Percentiles rank a stretch among this genome's conserved stretches.
Evolutionary conservation across 2,888 invertebrate genomes (phyloP).

Genomic region (Heterodera filipjevi): DNA sequence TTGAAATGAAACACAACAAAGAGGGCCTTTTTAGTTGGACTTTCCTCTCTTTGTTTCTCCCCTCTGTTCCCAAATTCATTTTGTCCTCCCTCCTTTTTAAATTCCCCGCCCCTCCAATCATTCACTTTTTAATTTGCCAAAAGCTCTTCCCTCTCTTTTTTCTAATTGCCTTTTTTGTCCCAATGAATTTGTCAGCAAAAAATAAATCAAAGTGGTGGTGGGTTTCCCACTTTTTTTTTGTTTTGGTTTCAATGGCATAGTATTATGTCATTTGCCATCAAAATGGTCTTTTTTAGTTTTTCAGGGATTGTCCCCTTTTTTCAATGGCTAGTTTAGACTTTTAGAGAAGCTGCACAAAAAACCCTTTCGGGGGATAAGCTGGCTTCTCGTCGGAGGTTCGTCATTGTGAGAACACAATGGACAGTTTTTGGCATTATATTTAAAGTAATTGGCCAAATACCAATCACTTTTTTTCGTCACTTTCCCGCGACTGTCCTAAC

Average conservation of each 20-base stretch:
- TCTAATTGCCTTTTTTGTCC: not conserved
- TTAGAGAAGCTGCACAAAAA: not conserved
- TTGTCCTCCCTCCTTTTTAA: not conserved
- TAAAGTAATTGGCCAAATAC: not conserved
- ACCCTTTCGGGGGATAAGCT: not conserved
- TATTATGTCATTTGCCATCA: not conserved
- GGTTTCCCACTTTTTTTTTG: not conserved
- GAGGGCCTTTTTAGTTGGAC: not conserved
- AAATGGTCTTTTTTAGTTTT: not conserved
- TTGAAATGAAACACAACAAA: not conserved
- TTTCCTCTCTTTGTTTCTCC: not conserved
- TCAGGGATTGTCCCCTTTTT: too few relatives aligned
- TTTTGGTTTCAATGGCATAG: not conserved
- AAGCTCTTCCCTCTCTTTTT: not conserved
- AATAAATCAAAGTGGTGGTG: not conserved
- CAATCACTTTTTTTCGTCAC: not conserved
- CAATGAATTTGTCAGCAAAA: not conserved
- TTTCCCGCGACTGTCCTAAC: not conserved
- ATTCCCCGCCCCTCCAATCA: not conserved
- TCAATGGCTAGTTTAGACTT: too few relatives aligned
- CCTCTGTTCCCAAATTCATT: not conserved
- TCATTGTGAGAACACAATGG: too few relatives aligned
- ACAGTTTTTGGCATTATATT: not conserved
- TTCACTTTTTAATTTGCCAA: slow-evolving; percentile 13
- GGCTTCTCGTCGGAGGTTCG: too few relatives aligned